phyloP scores from a whole-genome alignment of 2,113 vertebrate species.

The Thamnaconus septentrionalis region DNA sequence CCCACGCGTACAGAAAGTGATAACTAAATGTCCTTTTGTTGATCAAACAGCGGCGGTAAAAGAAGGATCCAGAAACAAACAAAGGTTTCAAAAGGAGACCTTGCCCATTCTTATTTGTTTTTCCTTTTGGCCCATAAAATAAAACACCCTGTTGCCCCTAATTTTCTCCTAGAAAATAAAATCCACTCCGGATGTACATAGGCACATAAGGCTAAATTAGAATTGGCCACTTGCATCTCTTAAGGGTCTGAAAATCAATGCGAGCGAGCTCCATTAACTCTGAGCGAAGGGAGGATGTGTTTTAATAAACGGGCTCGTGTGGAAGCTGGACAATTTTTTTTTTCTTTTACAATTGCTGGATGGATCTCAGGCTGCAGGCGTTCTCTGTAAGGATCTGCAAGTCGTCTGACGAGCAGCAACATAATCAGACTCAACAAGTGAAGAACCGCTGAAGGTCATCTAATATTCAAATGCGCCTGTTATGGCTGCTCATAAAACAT shows the following conservation, averaged over 20 bases:
- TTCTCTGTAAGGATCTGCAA: constrained; percentile 8
- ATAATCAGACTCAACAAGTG: constrained; percentile 23
- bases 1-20: constrained; percentile 51
- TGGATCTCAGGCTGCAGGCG: too few relatives aligned
- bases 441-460: constrained; percentile 9
- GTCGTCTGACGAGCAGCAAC: constrained; percentile 26
- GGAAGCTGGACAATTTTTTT: constrained; percentile 28
- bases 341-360: too few relatives aligned
- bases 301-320: constrained; percentile 46
- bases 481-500: constrained; percentile 31
- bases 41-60: constrained; percentile 45
- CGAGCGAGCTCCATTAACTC: constrained; percentile 58
- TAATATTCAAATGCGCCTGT: constrained; percentile 41
- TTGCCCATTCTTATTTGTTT: constrained; percentile 8
- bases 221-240: constrained; percentile 40
- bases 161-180: constrained; percentile 35
- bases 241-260: constrained; percentile 44
- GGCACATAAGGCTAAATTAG: constrained; percentile 48
- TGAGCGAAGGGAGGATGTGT: constrained; percentile 24
- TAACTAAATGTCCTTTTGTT: constrained; percentile 57
- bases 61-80: constrained; percentile 10
- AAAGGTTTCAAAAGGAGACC: constrained; percentile 13
- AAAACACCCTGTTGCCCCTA: not conserved
- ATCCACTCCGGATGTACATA: constrained; percentile 25
- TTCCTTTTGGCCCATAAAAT: not conserved